Evolutionary conservation across 2,888 invertebrate genomes (phyloP).

Genomic region (Phytoseiulus persimilis): DNA sequence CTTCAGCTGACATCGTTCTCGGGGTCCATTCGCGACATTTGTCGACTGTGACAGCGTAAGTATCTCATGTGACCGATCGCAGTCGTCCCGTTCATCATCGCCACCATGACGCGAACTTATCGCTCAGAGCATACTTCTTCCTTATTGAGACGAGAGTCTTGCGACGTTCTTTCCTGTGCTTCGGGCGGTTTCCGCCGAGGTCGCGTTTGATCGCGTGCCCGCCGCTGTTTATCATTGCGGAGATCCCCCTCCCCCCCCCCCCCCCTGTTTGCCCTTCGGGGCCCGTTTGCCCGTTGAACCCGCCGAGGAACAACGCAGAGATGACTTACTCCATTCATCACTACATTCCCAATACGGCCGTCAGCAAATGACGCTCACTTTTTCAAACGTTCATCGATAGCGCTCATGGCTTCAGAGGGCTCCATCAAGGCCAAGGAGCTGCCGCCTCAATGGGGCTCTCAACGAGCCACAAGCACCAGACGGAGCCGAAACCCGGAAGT

Average conservation of each 20-base stretch:
- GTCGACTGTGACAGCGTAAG: background rate
- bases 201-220: background rate
- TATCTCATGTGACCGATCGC: background rate
- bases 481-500: too few species aligned
- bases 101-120: background rate
- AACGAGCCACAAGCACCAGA: too few species aligned
- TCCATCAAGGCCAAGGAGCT: background rate
- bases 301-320: background rate
- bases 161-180: background rate
- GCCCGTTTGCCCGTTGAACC: background rate
- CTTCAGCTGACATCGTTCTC: background rate
- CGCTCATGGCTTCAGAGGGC: background rate
- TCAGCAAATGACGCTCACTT: background rate
- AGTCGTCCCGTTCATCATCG: background rate
- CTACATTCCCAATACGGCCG: background rate
- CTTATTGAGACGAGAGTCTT: background rate
- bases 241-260: background rate
- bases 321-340: conserved; percentile 5
- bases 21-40: background rate
- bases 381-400: background rate
- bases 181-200: background rate
- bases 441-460: too few species aligned
- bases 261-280: background rate
- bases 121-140: background rate
- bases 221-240: background rate